These are phyloP conservation scores for Rhinopomastus cyanomelas DNA, from an alignment of 2,113 vertebrate genomes.

Conservation along the genomic window DNA sequence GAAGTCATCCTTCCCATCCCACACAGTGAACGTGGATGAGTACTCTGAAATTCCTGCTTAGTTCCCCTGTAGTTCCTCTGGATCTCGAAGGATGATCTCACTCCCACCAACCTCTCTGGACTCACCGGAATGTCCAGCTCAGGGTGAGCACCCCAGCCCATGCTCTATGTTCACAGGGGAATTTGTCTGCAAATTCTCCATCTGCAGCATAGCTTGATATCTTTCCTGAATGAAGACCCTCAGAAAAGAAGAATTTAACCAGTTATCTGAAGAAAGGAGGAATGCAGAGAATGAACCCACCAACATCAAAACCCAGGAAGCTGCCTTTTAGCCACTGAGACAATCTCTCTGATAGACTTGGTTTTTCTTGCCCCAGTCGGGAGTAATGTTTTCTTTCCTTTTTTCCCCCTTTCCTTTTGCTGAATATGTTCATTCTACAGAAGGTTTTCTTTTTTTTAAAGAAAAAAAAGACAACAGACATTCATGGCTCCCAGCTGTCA, in stretches of 20 bases:
- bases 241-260: neutral
- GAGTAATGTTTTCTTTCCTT: constrained; percentile 35
- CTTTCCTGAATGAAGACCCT: neutral
- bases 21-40: neutral
- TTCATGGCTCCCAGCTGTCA: constrained; percentile 59
- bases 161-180: neutral
- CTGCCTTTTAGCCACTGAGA: constrained; percentile 58
- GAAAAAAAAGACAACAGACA: constrained; percentile 40
- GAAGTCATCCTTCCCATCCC: neutral
- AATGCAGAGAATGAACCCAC: constrained; percentile 30
- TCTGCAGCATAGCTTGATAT: neutral
- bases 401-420: constrained; percentile 1
- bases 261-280: neutral
- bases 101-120: neutral
- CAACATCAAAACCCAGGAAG: constrained; percentile 52
- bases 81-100: neutral
- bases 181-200: neutral
- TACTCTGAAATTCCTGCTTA: neutral
- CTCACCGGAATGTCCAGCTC: neutral
- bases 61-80: neutral
- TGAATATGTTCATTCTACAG: constrained; percentile 27
- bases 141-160: neutral
- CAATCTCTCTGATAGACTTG: constrained; percentile 48
- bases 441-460: neutral
- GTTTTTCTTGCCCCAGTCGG: constrained; percentile 63